Conservation (phyloP, 2,797 vertebrate genomes). For the Pseudocheirus occidentalis region DNA sequence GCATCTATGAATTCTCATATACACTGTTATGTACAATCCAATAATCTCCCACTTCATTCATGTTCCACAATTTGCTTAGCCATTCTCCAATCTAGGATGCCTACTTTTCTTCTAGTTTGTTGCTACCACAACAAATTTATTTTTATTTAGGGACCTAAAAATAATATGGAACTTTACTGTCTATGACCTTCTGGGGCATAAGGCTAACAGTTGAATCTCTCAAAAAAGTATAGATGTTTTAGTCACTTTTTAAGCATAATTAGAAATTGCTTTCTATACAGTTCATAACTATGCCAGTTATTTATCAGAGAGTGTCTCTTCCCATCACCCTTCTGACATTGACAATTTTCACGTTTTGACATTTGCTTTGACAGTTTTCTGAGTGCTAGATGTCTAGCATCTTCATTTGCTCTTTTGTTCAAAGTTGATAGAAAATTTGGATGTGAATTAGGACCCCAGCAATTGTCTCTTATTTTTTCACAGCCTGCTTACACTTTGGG, state of each 20-base stretch:
- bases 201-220: not conserved
- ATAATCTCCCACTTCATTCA: too few species aligned
- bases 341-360: not conserved
- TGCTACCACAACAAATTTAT: not conserved
- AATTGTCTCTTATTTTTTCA: not conserved
- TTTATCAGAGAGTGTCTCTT: not conserved
- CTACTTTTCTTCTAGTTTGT: fast-evolving
- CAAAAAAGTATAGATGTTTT: not conserved
- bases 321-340: not conserved
- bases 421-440: not conserved
- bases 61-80: too few species aligned
- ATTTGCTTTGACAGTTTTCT: not conserved
- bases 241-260: not conserved
- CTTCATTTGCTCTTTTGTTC: not conserved
- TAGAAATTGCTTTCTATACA: not conserved
- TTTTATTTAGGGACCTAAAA: not conserved
- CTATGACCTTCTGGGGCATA: not conserved
- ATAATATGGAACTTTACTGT: too few species aligned
- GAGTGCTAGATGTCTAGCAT: not conserved
- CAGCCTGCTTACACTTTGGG: not conserved
- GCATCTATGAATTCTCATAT: not conserved
- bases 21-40: not conserved
- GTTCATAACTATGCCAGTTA: not conserved
- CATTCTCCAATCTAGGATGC: not conserved
- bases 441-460: not conserved